Percentiles rank a stretch among this genome's conserved stretches.
These are phyloP conservation scores for Cerastis leucographa DNA, from an alignment of 2,888 invertebrate species.

Conservation along the genomic window DNA sequence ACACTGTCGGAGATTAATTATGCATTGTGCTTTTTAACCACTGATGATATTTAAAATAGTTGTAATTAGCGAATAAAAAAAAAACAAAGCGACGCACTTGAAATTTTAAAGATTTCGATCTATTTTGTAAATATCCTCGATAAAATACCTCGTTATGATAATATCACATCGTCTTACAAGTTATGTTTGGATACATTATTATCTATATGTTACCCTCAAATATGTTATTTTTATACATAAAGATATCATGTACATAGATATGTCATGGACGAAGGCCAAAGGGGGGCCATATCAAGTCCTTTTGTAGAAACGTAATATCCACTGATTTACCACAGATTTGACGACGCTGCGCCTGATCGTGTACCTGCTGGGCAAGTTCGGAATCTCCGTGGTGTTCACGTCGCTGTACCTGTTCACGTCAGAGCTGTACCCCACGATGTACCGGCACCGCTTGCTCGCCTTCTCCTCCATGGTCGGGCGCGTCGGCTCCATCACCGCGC, in stretches of 20 bases:
- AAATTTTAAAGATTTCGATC: background rate
- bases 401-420: slow-evolving; percentile 92
- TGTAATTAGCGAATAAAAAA: background rate
- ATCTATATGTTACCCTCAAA: background rate
- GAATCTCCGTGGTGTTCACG: slow-evolving; percentile 92
- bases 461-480: slow-evolving; percentile 94
- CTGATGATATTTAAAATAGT: background rate
- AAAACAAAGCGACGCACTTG: background rate
- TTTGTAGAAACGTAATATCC: background rate
- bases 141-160: slow-evolving; percentile 10
- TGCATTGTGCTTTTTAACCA: background rate
- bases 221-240: background rate
- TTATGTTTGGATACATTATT: background rate
- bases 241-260: background rate
- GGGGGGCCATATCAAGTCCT: background rate
- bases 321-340: slow-evolving; percentile 67
- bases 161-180: background rate
- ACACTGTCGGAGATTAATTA: background rate
- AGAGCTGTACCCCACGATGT: slow-evolving; percentile 93
- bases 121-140: background rate
- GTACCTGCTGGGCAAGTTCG: slow-evolving; percentile 92
- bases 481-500: slow-evolving; percentile 93
- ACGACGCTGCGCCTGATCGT: slow-evolving; percentile 81
- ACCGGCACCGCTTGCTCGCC: slow-evolving; percentile 92
- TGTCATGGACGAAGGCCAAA: background rate